Evolutionary conservation across 2,113 vertebrate genomes (phyloP).

Genomic region (Danionella cerebrum): DNA sequence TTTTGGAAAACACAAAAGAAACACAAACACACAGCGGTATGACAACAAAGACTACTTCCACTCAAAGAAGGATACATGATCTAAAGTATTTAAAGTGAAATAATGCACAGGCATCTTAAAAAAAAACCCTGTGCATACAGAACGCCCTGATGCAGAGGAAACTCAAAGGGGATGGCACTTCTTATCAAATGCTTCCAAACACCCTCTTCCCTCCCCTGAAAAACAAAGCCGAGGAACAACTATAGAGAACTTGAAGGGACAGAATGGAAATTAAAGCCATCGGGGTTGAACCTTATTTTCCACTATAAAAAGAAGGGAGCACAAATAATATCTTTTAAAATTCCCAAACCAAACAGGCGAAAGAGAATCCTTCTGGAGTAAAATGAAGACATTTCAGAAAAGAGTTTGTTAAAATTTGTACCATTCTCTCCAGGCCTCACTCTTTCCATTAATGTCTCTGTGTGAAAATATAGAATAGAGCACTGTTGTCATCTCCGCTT

Average conservation of each 20-base stretch:
- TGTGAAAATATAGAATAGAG: conserved; percentile 83
- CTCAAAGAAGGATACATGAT: conserved; percentile 41
- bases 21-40: conserved; percentile 15
- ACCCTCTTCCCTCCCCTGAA: conserved; percentile 18
- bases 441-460: conserved; percentile 66
- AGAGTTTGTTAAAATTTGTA: conserved; percentile 57
- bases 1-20: conserved; percentile 1
- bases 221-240: conserved; percentile 15
- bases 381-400: conserved; percentile 72
- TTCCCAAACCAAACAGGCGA: conserved; percentile 61
- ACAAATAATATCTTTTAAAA: conserved; percentile 58
- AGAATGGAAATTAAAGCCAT: too few relatives aligned
- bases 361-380: conserved; percentile 62
- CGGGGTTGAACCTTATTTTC: too few relatives aligned
- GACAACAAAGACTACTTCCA: conserved; percentile 30
- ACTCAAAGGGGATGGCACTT: conserved; percentile 56
- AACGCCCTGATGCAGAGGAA: conserved; percentile 33
- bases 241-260: conserved; percentile 37
- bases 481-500: conserved; percentile 51
- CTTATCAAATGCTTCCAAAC: conserved; percentile 48
- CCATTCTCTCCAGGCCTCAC: conserved; percentile 50
- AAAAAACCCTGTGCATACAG: conserved; percentile 35
- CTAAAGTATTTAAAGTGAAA: conserved; percentile 40
- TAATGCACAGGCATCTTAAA: conserved; percentile 37
- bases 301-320: conserved; percentile 68